A percentile compares a stretch with the other conserved stretches of the same genome.
Evolutionary conservation across 2,888 invertebrate species (phyloP).

Genomic region (Nasonovia ribisnigri): DNA sequence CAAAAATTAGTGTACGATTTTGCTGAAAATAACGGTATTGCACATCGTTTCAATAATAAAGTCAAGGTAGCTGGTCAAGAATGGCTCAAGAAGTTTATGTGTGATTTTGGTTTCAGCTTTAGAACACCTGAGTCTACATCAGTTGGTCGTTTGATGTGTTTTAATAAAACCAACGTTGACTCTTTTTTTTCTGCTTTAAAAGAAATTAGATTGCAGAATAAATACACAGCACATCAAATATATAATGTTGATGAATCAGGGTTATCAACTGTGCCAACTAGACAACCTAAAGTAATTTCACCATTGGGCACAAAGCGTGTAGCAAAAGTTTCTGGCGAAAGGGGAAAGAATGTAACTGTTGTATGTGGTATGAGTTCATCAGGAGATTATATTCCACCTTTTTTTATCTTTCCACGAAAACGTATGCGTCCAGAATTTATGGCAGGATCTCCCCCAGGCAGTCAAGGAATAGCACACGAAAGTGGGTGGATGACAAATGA

Average conservation of each 20-base stretch:
- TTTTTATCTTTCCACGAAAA: background rate
- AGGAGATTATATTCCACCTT: slow-evolving; percentile 64
- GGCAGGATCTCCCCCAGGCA: slow-evolving; percentile 58
- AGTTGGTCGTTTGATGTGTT: slow-evolving; percentile 27
- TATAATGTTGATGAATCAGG: too few relatives aligned
- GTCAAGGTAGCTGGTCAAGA: slow-evolving; percentile 66
- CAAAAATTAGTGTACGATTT: slow-evolving; percentile 65
- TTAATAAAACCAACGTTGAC: background rate
- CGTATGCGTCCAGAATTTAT: slow-evolving; percentile 51
- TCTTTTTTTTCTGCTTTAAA: slow-evolving; percentile 23
- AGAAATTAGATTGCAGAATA: slow-evolving; percentile 4
- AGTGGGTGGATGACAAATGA: slow-evolving; percentile 65
- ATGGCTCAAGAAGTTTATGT: slow-evolving; percentile 66
- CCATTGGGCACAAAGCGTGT: slow-evolving; percentile 66
- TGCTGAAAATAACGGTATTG: slow-evolving; percentile 66
- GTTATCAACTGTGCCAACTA: background rate
- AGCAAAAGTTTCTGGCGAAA: slow-evolving; percentile 66
- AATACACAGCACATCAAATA: background rate
- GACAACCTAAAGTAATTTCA: slow-evolving; percentile 37
- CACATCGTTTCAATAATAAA: slow-evolving; percentile 66
- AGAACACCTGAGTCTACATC: slow-evolving; percentile 43
- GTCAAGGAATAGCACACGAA: slow-evolving; percentile 58
- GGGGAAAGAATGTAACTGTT: slow-evolving; percentile 65
- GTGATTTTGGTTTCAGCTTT: slow-evolving; percentile 49
- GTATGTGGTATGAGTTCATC: slow-evolving; percentile 63